Evolutionary conservation across 2,113 vertebrate genomes (phyloP).

Genomic region (Thalassarche chlororhynchos): DNA sequence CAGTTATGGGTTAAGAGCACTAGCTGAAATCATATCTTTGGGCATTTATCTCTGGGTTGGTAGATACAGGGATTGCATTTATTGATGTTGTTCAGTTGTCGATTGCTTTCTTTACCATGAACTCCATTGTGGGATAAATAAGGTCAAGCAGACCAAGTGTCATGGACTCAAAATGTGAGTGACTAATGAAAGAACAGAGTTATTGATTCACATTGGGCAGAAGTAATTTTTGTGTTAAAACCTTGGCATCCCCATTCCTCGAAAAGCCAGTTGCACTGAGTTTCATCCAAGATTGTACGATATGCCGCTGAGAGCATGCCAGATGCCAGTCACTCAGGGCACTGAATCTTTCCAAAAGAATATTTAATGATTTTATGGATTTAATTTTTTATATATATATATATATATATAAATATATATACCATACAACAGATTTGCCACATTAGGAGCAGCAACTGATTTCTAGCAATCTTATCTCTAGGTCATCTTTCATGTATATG

Average conservation of each 20-base stretch:
- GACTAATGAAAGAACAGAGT: slow-evolving; percentile 50
- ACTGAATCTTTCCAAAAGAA: slow-evolving; percentile 33
- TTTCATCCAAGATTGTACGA: slow-evolving; percentile 29
- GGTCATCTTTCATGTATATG: slow-evolving; percentile 32
- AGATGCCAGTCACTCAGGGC: slow-evolving; percentile 57
- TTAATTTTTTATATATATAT: slow-evolving; percentile 41
- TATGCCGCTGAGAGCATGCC: slow-evolving; percentile 35
- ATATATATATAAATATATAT: slow-evolving; percentile 6
- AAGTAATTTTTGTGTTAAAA: slow-evolving; percentile 54
- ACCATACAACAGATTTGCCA: not conserved
- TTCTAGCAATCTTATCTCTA: slow-evolving; percentile 6
- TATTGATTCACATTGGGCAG: slow-evolving; percentile 42
- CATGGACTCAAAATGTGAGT: not conserved
- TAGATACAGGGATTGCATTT: not conserved
- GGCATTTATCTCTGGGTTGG: not conserved
- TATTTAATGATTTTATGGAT: slow-evolving; percentile 31
- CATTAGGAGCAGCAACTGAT: not conserved
- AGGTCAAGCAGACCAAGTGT: slow-evolving; percentile 1
- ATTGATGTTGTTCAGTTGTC: slow-evolving; percentile 1
- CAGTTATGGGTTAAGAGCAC: not conserved
- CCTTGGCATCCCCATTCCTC: slow-evolving; percentile 4
- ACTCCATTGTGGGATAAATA: slow-evolving; percentile 24
- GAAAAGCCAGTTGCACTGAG: slow-evolving; percentile 16
- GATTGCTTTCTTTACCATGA: not conserved
- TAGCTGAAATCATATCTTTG: not conserved